Percentiles rank a stretch among this genome's conserved stretches.
These are phyloP conservation scores for Monochamus alternatus DNA, from an alignment of 2,888 invertebrate species.

Conservation along the genomic window DNA sequence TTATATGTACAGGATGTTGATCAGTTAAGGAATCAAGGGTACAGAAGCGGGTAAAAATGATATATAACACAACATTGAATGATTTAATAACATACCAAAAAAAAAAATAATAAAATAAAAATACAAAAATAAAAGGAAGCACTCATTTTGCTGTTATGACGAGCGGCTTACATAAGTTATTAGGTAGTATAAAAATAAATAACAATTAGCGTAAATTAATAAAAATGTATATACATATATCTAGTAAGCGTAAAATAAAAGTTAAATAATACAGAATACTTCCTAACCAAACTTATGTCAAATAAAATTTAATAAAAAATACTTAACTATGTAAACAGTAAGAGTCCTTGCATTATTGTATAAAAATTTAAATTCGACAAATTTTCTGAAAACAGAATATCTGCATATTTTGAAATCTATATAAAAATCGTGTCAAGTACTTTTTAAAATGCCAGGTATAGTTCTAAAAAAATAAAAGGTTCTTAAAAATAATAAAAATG, in stretches of 20 bases:
- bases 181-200: neutral
- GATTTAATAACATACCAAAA: constrained; percentile 18
- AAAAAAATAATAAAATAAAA: constrained; percentile 15
- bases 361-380: too few species aligned
- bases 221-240: neutral
- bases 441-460: too few species aligned
- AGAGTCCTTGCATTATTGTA: too few species aligned
- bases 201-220: constrained; percentile 1
- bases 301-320: too few species aligned
- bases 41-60: constrained; percentile 13
- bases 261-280: neutral
- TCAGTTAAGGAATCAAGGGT: neutral
- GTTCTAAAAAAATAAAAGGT: too few species aligned
- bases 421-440: too few species aligned
- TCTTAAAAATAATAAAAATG: too few species aligned
- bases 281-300: neutral
- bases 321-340: too few species aligned
- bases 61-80: constrained; percentile 15
- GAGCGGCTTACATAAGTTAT: neutral
- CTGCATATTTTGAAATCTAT: too few species aligned
- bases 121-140: constrained; percentile 16
- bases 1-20: too few species aligned
- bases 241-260: constrained; percentile 1
- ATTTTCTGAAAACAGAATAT: too few species aligned
- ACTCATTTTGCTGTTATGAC: neutral